Base-by-base conservation (phyloP, 1,140 invertebrate genomes). In the Centruroides vittatus region DNA sequence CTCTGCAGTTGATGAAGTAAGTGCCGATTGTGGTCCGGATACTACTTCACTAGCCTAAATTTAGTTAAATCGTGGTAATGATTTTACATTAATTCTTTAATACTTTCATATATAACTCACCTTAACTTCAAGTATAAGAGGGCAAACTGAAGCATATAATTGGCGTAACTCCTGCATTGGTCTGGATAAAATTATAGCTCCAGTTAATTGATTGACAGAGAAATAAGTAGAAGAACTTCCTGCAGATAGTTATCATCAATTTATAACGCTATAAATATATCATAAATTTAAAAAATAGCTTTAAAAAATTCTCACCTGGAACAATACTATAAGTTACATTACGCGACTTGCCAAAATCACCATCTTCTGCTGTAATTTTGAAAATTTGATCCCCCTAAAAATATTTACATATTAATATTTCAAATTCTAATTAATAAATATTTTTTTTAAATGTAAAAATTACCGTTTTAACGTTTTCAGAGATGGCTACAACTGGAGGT, bases 331-430 rank as follows among this genome's bases (percentile, higher is more conserved):
- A 93, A 71, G 84, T 81, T 50, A 92, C 82, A 67, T 85, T 82
- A 52, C 88, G 79, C 4, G 88, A 87, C 50, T 84, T 83, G 1
- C 87, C 88, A 71, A 85, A 86, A 71, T 93, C 89, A 3, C 89
- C 89, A 72, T 93, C 89, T 73, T 89, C 84, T n/a, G 89, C 89
- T 64, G 82, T 81, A 1, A 93, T 85, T 73, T 80, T 80, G 12
- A 88, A 69, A 61, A 86, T 72, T 11, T 78, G 65, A 48, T 80
- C 79, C 8, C 80, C 83, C 83, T 85, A 64, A 53, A 67, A 70
- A 54, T 68, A 66, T 61, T 73, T 73, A 56, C n/a, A n/a, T 75
- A 61, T 48, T 35, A 57, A 41, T 55, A 34, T 35, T 11, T 12
- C n/a, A 35, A 34, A 13, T 41, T 61, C 57, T 58, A 55, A 23